A percentile compares a stretch with the other conserved stretches of the same genome.
Evolutionary conservation across 2,888 invertebrate genomes (phyloP).

Genomic region (Gonocerus acuteangulatus): DNA sequence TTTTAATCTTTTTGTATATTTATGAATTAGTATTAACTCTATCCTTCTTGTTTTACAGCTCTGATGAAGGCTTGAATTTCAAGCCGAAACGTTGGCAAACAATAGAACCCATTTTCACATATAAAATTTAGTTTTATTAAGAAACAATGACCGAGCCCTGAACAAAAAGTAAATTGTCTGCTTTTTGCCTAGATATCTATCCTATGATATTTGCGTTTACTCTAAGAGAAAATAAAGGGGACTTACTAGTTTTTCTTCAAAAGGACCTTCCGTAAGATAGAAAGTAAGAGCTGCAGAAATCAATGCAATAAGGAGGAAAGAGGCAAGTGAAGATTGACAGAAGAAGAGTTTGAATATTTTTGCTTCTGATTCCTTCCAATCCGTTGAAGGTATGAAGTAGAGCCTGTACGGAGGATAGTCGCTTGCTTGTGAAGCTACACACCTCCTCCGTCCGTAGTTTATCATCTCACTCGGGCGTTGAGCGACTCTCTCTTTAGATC

Average conservation of each 20-base stretch:
- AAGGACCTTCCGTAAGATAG: conserved; percentile 51
- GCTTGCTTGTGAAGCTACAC: conserved; percentile 46
- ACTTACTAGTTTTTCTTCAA: conserved; percentile 44
- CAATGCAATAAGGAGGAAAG: conserved; percentile 56
- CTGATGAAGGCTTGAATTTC: no score
- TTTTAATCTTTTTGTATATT: no score
- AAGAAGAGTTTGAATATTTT: conserved; percentile 49
- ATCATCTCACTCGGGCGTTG: not conserved
- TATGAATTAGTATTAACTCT: no score
- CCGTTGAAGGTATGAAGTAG: conserved; percentile 49
- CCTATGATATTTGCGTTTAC: no score
- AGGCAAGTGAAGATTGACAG: conserved; percentile 54
- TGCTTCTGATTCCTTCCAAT: conserved; percentile 42
- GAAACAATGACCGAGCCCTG: no score
- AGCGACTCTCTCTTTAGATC: not conserved
- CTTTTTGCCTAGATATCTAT: no score
- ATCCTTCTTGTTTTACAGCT: no score
- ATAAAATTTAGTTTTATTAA: no score
- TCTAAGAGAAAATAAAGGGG: not conserved
- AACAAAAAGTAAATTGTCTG: no score
- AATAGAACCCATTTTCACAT: no score
- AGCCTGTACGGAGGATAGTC: conserved; percentile 49
- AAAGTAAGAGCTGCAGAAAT: conserved; percentile 56
- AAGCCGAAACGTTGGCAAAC: no score
- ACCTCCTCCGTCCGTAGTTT: not conserved